Conservation (phyloP, 2,888 invertebrate genomes). For the Plagodis dolabraria region DNA sequence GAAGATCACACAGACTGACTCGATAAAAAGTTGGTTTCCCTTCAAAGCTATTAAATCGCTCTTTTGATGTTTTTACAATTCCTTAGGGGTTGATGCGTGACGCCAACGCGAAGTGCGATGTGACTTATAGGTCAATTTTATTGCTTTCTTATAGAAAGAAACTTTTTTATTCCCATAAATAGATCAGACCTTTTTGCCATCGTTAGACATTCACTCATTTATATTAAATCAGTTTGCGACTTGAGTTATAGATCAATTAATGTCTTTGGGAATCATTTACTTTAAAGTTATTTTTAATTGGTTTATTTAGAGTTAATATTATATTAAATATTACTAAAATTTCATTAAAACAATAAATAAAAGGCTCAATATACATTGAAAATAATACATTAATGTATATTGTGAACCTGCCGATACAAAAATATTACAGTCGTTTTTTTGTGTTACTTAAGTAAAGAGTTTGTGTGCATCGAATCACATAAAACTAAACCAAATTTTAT, state of each 20-base stretch:
- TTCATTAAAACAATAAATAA: too few species aligned
- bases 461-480: too few species aligned
- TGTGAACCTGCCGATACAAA: too few species aligned
- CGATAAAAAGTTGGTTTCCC: conserved; percentile 68
- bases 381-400: too few species aligned
- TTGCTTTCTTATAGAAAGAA: conserved; percentile 13
- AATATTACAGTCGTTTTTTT: too few species aligned
- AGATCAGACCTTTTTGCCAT: conserved; percentile 6
- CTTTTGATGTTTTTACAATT: conserved; percentile 70
- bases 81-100: conserved; percentile 54
- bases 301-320: too few species aligned
- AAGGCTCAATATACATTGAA: too few species aligned
- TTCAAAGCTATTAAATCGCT: conserved; percentile 56
- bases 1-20: conserved; percentile 58
- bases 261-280: not conserved
- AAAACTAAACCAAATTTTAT: too few species aligned
- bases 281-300: too few species aligned
- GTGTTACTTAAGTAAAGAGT: too few species aligned
- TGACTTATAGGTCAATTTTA: conserved; percentile 23
- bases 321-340: too few species aligned
- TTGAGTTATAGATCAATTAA: conserved; percentile 6
- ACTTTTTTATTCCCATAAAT: conserved; percentile 4
- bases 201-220: not conserved
- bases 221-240: conserved; percentile 1
- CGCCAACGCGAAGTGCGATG: conserved; percentile 14